Conservation (phyloP, 2,888 invertebrate species). For the Hyppa rectilinea region DNA sequence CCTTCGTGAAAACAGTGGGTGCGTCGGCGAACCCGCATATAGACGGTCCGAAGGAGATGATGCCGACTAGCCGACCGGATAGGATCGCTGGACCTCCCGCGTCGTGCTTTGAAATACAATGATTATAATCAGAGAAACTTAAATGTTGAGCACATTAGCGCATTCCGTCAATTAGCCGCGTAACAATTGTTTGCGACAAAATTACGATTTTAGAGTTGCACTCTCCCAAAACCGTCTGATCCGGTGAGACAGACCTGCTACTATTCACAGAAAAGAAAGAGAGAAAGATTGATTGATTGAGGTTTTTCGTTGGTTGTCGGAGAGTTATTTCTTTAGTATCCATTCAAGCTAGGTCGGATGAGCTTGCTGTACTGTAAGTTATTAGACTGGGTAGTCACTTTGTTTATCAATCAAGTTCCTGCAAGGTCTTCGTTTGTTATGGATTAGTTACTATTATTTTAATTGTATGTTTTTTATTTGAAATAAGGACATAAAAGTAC, state of each 20-base stretch:
- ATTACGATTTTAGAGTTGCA: background rate
- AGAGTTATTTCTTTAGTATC: background rate
- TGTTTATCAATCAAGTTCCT: background rate
- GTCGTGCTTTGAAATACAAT: slow-evolving; percentile 77
- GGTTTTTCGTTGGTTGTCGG: background rate
- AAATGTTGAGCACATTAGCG: background rate
- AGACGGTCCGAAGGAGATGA: slow-evolving; percentile 85
- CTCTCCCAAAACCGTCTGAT: background rate
- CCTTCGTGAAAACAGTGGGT: slow-evolving; percentile 85
- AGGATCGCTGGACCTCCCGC: slow-evolving; percentile 85
- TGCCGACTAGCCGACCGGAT: slow-evolving; percentile 80
- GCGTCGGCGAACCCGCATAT: slow-evolving; percentile 83
- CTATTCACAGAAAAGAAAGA: background rate
- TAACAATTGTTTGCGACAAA: background rate
- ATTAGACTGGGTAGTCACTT: background rate
- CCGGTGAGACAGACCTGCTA: background rate
- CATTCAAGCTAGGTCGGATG: background rate
- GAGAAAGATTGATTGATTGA: background rate
- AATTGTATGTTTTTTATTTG: no score
- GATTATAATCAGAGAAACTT: background rate
- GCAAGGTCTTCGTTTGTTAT: no score
- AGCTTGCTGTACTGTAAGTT: background rate
- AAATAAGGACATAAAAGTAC: no score
- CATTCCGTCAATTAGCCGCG: background rate
- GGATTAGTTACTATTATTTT: no score